Evolutionary conservation across 2,113 vertebrate species (phyloP).

Genomic region (Trogon melanurus): DNA sequence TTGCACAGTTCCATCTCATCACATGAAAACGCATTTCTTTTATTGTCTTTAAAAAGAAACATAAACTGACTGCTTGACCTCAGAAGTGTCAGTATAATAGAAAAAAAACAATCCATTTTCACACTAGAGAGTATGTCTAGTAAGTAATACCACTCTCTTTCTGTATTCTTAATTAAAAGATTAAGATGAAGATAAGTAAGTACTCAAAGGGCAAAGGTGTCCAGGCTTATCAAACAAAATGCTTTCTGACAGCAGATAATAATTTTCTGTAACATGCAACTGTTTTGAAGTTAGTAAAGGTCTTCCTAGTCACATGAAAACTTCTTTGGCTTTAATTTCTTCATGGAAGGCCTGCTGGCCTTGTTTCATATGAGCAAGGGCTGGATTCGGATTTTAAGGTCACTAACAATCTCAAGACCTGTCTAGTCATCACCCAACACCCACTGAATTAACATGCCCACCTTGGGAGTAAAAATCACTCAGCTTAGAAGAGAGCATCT

Average conservation of each 20-base stretch:
- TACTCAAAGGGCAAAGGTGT: background rate
- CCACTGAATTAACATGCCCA: background rate
- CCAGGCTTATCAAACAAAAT: background rate
- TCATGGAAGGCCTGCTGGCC: background rate
- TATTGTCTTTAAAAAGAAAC: background rate
- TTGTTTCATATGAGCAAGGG: background rate
- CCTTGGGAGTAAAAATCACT: background rate
- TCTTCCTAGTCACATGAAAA: background rate
- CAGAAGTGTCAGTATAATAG: background rate
- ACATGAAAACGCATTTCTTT: background rate
- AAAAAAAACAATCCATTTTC: background rate
- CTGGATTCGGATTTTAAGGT: background rate
- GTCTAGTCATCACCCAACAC: background rate
- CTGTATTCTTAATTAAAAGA: background rate
- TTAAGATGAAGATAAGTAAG: background rate
- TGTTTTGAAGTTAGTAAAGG: background rate
- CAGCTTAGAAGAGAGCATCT: background rate
- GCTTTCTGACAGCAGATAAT: background rate
- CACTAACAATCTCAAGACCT: background rate
- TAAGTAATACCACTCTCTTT: background rate
- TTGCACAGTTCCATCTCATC: background rate
- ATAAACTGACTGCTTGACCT: background rate
- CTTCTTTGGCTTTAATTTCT: background rate
- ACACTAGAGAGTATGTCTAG: background rate
- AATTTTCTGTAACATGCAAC: fast-evolving